Evolutionary conservation across 2,113 vertebrate genomes (phyloP).

Genomic region (Crypturellus undulatus): DNA sequence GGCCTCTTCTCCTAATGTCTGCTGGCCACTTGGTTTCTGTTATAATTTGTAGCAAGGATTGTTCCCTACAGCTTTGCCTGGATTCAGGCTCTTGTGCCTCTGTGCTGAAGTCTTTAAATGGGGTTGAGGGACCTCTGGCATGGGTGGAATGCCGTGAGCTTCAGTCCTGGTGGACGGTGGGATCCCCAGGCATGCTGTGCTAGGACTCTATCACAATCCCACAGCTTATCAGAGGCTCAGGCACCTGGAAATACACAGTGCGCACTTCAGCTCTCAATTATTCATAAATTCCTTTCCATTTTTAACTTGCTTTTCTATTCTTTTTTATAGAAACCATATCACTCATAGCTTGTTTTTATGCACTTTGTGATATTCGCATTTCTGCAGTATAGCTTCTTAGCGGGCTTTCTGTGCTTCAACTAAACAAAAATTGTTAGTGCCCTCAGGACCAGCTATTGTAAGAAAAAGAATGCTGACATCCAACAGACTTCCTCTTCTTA

Average conservation of each 20-base stretch:
- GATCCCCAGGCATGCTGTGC: not conserved
- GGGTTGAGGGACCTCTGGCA: not conserved
- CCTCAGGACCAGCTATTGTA: not conserved
- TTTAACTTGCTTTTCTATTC: not conserved
- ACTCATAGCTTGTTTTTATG: not conserved
- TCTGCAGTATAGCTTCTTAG: not conserved
- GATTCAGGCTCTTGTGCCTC: not conserved
- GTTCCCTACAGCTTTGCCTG: not conserved
- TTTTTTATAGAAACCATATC: not conserved
- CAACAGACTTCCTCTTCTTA: not conserved
- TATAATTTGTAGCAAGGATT: not conserved
- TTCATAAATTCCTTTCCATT: not conserved
- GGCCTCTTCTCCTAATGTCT: not conserved
- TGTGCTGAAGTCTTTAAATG: not conserved
- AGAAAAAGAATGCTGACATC: not conserved
- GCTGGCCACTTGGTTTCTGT: not conserved
- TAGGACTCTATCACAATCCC: not conserved
- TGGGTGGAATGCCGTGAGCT: not conserved
- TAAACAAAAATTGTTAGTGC: not conserved
- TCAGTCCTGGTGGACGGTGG: not conserved
- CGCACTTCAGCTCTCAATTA: not conserved
- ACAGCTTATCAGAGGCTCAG: not conserved
- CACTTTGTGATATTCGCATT: no score
- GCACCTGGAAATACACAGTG: not conserved
- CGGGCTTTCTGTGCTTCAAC: not conserved